Percentiles rank a stretch among this genome's conserved stretches.
Evolutionary conservation across 2,888 invertebrate genomes (phyloP).

Genomic region (Campaea margaritaria): DNA sequence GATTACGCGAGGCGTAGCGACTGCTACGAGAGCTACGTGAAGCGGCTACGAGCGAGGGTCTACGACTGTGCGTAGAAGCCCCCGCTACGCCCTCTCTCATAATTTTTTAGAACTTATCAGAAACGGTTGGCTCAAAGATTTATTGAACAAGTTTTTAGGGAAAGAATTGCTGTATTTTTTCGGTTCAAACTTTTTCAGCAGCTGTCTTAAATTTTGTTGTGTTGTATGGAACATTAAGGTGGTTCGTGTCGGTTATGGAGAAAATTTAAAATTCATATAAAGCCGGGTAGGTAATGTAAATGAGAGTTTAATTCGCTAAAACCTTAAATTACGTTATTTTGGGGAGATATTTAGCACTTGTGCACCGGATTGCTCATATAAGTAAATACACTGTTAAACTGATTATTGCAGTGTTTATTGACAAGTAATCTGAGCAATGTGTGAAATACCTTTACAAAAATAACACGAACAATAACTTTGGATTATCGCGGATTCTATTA

Average conservation of each 20-base stretch:
- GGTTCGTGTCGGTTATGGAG: constrained; percentile 6
- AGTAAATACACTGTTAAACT: too few species aligned
- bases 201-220: constrained; percentile 35
- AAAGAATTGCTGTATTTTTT: constrained; percentile 38
- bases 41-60: constrained; percentile 47
- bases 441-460: too few species aligned
- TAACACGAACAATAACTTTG: too few species aligned
- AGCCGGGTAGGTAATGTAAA: too few species aligned
- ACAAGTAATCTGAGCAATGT: too few species aligned
- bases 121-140: constrained; percentile 43
- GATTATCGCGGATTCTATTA: too few species aligned
- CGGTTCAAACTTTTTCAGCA: constrained; percentile 34
- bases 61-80: constrained; percentile 55
- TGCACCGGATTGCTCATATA: too few species aligned
- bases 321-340: too few species aligned
- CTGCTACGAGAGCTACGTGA: constrained; percentile 44
- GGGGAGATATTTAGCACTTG: too few species aligned
- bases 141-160: constrained; percentile 48
- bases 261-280: too few species aligned
- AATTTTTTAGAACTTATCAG: constrained; percentile 46
- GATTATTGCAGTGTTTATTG: too few species aligned
- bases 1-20: constrained; percentile 17
- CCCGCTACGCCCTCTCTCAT: constrained; percentile 46
- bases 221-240: constrained; percentile 21
- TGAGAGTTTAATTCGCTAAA: too few species aligned